Conservation (phyloP, 1,140 invertebrate genomes). For the Trichomalopsis sarcophagae region DNA sequence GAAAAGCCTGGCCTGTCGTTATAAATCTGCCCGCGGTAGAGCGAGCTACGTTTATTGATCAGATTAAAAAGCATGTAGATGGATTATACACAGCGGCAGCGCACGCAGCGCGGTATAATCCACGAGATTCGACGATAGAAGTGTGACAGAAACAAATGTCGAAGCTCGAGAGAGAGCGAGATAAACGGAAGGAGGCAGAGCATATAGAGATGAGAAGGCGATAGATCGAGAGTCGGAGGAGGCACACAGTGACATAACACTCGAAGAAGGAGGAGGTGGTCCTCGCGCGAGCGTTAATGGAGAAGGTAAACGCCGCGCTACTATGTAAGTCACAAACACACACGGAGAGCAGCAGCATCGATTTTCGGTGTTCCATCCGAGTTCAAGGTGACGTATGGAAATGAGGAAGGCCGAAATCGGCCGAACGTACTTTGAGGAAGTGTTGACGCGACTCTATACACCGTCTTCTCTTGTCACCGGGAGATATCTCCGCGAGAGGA, state of each 20-base stretch:
- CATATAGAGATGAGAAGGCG: background rate
- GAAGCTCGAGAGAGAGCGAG: background rate
- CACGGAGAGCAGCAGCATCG: background rate
- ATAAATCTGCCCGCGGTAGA: too few relatives aligned
- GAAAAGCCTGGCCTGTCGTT: too few relatives aligned
- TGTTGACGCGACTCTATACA: constrained; percentile 4
- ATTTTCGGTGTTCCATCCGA: background rate
- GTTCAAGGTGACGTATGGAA: constrained; percentile 36
- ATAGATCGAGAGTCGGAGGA: background rate
- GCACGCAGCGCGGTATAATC: background rate
- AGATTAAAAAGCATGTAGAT: background rate
- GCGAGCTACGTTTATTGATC: background rate
- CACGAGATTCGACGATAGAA: background rate
- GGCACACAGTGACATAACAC: constrained; percentile 8
- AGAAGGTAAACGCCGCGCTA: constrained; percentile 15
- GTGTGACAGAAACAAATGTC: constrained; percentile 17
- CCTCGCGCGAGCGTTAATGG: constrained; percentile 15
- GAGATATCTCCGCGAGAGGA: background rate
- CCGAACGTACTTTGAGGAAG: background rate
- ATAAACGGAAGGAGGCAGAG: background rate
- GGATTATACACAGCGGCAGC: background rate
- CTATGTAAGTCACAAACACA: background rate
- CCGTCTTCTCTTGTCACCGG: background rate
- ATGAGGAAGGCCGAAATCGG: constrained; percentile 12
- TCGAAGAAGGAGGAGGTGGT: background rate